phyloP scores from a whole-genome alignment of 1,140 invertebrate genomes.

The Teleopsis dalmanni region DNA sequence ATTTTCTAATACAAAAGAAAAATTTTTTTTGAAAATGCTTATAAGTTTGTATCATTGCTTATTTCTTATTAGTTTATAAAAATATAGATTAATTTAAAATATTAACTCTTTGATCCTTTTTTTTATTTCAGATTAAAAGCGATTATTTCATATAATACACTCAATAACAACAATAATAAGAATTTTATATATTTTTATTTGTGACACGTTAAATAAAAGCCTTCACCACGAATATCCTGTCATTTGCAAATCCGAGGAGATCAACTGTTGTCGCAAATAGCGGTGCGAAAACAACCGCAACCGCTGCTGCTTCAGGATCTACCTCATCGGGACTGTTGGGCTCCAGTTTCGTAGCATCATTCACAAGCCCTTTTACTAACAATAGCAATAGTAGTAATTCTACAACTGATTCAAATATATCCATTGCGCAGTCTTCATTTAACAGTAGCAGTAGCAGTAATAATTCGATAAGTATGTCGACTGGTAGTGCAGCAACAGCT shows the following conservation, averaged over 20 bases:
- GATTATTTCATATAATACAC: too few relatives aligned
- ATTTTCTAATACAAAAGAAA: too few relatives aligned
- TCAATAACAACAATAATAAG: too few relatives aligned
- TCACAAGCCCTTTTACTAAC: conserved; percentile 5
- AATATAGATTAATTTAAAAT: too few relatives aligned
- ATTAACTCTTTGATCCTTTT: too few relatives aligned
- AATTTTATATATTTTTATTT: too few relatives aligned
- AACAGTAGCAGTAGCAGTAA: conserved; percentile 8
- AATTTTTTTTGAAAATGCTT: too few relatives aligned
- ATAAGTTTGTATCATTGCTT: too few relatives aligned
- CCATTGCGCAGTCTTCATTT: not conserved
- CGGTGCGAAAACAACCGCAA: conserved; percentile 12
- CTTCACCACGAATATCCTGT: conserved; percentile 41
- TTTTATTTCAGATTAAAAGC: too few relatives aligned
- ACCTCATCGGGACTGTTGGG: conserved; percentile 16
- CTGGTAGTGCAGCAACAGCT: conserved; percentile 7
- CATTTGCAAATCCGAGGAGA: conserved; percentile 32
- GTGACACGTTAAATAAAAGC: too few relatives aligned
- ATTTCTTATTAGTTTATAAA: too few relatives aligned
- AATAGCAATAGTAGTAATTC: conserved; percentile 12
- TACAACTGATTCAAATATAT: not conserved
- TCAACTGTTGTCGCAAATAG: conserved; percentile 32
- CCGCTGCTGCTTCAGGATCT: conserved; percentile 20
- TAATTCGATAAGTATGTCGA: conserved; percentile 9
- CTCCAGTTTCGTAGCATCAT: conserved; percentile 9